Base-by-base conservation (phyloP, 2,888 invertebrate species). In the Phyllotreta striolata region DNA sequence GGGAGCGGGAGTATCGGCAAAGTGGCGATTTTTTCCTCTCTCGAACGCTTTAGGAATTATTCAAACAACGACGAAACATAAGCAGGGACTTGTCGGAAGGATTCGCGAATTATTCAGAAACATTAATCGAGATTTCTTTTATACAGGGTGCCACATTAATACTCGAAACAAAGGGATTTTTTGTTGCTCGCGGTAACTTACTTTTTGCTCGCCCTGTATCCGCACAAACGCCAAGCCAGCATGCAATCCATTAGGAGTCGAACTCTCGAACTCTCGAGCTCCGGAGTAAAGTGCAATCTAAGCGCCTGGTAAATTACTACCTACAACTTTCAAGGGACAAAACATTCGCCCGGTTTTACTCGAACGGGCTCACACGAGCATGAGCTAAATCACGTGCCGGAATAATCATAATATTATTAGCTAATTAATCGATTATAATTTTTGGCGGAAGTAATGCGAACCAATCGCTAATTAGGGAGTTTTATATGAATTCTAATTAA, bases 231-330 rank as follows among this genome's bases (percentile, higher is more conserved):
- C 41, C 2, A 35, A 35, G 41, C 35, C 51, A 51, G n/a, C 41
- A 13, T 13, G 72, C 69, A 74, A 75, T 74, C 73, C 74, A 75
- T 75, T 75, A 75, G 71, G 60, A 51, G 46, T 51, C 38, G 41
- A 49, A 10, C 61, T 71, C 24, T 24, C 24, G 70, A 72, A 72
- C 73, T 74, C 68, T 72, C 73, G 73, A 73, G 37, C 49, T 24
- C 2, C 72, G 47, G 51, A 59, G 40, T 43, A 59, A 59, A 59
- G 43, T 72, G 73, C 72, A 72, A 71, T 73, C 71, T 70, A 71
- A 72, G 73, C 73, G 69, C 64, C 68, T 66, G 63, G 72, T 72
- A 71, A 73, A 72, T 75, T 74, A 69, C 70, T 49, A 70, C 68
- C 24, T 70, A 70, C 68, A 64, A 62, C 60, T 73, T 71, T 55